Conservation (phyloP, 2,113 vertebrate species). For the Scolopax mira region DNA sequence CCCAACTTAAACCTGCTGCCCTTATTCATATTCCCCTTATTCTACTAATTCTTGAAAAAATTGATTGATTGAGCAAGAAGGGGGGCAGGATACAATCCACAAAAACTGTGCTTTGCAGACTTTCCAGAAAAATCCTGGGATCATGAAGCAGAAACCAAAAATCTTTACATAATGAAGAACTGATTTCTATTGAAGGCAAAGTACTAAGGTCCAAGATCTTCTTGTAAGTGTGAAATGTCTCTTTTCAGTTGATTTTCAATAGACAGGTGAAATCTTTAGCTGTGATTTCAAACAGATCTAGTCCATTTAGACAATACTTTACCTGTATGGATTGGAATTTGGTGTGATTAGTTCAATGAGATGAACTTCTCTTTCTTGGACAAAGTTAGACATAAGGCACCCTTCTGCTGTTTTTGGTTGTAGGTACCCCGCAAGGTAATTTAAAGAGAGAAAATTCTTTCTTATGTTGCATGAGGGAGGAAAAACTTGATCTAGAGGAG, state of each 20-base stretch:
- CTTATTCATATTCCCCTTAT: background rate
- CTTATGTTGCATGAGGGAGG: constrained; percentile 88
- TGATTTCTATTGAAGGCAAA: background rate
- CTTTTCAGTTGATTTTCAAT: background rate
- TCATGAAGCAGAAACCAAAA: background rate
- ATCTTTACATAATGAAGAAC: background rate
- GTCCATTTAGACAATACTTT: background rate
- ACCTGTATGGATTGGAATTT: constrained; percentile 91
- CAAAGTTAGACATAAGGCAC: constrained; percentile 80
- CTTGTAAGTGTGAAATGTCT: background rate
- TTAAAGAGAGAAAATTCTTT: constrained; percentile 93
- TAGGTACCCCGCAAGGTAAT: constrained; percentile 92
- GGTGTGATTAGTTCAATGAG: constrained; percentile 93
- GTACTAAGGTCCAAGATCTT: background rate
- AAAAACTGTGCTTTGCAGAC: background rate
- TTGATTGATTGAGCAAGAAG: background rate
- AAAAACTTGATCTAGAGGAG: constrained; percentile 82
- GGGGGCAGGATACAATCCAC: background rate
- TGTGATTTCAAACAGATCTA: background rate
- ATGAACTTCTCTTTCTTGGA: constrained; percentile 84
- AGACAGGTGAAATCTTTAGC: background rate
- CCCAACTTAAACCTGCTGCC: background rate
- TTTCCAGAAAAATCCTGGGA: background rate
- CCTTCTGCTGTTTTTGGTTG: constrained; percentile 87
- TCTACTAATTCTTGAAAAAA: background rate